Conservation (phyloP, 1,140 invertebrate genomes). For the Anastrepha obliqua region DNA sequence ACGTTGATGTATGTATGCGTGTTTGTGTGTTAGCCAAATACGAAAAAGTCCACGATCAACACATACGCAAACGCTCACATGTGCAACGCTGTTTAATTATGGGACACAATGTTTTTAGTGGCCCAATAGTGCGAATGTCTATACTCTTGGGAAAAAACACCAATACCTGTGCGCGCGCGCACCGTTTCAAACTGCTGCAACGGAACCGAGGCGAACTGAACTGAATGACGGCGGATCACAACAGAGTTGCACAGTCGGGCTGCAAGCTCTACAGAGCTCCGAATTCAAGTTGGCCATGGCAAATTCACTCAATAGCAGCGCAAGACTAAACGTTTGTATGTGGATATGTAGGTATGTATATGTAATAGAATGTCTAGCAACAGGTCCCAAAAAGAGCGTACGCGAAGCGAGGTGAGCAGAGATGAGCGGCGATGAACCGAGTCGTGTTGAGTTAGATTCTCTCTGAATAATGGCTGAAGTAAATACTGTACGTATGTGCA, state of each 20-base stretch:
- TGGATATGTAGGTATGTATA: not conserved
- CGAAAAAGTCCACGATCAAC: not conserved
- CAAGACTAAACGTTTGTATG: not conserved
- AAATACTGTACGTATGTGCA: not conserved
- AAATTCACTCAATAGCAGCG: constrained; percentile 26
- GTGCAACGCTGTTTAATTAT: constrained; percentile 8
- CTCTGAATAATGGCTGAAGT: not conserved
- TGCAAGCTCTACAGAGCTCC: constrained; percentile 19
- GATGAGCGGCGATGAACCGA: constrained; percentile 37
- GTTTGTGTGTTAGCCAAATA: not conserved
- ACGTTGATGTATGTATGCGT: not conserved
- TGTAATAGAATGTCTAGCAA: not conserved
- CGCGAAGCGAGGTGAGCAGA: not conserved
- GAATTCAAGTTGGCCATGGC: constrained; percentile 34
- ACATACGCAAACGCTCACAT: not conserved
- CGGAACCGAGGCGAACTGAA: constrained; percentile 3
- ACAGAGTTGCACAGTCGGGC: not conserved
- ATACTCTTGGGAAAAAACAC: constrained; percentile 10
- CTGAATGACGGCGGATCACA: not conserved
- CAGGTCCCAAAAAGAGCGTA: constrained; percentile 27
- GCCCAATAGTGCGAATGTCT: not conserved
- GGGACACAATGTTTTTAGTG: not conserved
- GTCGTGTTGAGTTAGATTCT: not conserved
- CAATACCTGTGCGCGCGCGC: constrained; percentile 13
- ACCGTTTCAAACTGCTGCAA: constrained; percentile 40